These are phyloP conservation scores for Callipepla californica DNA, from an alignment of 2,113 vertebrate genomes.

Conservation along the genomic window DNA sequence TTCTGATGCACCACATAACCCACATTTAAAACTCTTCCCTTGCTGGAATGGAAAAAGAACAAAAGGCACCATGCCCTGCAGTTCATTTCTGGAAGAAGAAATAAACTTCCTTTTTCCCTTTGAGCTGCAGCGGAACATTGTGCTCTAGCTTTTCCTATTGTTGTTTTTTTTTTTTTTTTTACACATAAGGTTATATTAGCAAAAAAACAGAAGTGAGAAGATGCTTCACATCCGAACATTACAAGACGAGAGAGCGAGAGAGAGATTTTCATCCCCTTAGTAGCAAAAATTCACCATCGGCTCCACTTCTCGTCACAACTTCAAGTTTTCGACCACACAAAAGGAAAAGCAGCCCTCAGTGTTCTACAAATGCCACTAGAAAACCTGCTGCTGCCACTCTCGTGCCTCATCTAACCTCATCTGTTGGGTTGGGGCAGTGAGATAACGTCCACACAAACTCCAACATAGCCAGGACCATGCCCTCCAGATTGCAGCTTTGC, in stretches of 20 bases:
- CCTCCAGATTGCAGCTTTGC: neutral
- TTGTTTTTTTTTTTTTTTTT: neutral
- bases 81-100: neutral
- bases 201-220: constrained; percentile 26
- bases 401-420: neutral
- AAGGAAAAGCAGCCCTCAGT: neutral
- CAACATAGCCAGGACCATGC: neutral
- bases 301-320: neutral
- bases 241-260: neutral
- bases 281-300: neutral
- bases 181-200: neutral
- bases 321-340: neutral
- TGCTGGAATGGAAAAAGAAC: neutral
- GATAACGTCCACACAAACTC: neutral
- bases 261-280: neutral
- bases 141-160: constrained; percentile 1
- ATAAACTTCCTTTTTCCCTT: neutral
- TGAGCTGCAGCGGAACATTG: constrained; percentile 16
- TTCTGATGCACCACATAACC: neutral
- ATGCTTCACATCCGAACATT: neutral
- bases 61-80: constrained; percentile 10
- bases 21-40: neutral
- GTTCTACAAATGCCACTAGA: neutral
- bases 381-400: neutral
- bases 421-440: neutral